Evolutionary conservation across 2,797 vertebrate genomes (phyloP).

Genomic region (Arremon aurantiirostris): DNA sequence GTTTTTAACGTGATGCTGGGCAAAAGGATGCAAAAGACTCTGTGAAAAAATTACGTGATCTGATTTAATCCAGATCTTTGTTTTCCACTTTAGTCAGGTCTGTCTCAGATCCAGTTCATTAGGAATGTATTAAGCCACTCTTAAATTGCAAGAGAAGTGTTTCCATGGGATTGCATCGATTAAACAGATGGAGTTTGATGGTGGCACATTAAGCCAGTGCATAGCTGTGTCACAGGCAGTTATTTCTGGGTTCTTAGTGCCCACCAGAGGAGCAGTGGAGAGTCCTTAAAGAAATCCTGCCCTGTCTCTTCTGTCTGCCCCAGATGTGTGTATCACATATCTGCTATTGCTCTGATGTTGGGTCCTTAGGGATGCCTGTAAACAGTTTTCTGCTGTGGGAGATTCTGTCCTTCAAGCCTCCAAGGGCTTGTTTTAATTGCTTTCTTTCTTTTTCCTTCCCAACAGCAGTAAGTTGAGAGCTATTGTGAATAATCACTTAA

Average conservation of each 20-base stretch:
- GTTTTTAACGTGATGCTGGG: neutral
- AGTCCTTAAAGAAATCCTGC: neutral
- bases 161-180: neutral
- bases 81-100: neutral
- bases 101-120: neutral
- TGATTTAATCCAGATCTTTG: neutral
- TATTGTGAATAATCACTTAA: neutral
- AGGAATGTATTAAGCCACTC: neutral
- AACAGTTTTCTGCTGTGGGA: neutral
- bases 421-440: neutral
- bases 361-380: neutral
- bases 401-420: neutral
- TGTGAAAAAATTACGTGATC: neutral
- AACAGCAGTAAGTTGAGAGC: neutral
- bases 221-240: neutral
- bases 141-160: neutral
- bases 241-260: neutral
- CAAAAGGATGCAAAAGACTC: neutral
- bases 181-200: slow-evolving; percentile 9
- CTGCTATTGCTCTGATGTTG: neutral
- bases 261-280: neutral
- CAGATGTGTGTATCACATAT: neutral
- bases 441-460: neutral
- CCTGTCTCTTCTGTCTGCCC: neutral
- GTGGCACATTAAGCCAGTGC: neutral